A percentile compares a stretch with the other conserved stretches of the same genome.
Evolutionary conservation across 2,113 vertebrate genomes (phyloP).

Genomic region (Albula glossodonta): DNA sequence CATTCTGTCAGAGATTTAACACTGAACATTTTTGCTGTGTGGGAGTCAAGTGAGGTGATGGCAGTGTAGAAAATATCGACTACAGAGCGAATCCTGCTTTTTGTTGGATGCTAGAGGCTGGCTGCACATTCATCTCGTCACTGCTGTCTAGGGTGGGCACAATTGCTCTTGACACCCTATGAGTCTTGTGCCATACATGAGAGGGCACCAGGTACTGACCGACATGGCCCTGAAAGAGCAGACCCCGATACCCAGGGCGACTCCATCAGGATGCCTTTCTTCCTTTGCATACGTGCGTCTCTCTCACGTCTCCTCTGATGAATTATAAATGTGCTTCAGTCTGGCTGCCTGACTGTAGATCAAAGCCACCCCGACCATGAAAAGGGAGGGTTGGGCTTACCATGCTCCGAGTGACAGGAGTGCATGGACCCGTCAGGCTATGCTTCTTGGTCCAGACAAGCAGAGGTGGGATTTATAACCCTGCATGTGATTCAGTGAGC

Average conservation of each 20-base stretch:
- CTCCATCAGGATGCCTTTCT: conserved; percentile 11
- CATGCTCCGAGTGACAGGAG: conserved; percentile 7
- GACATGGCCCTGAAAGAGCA: conserved; percentile 12
- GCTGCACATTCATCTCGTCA: neutral
- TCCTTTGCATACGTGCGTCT: conserved; percentile 21
- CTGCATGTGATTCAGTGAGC: neutral
- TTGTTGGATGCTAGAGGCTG: too few species aligned
- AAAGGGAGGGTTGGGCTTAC: neutral
- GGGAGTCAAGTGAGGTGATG: too few species aligned
- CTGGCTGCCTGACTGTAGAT: conserved; percentile 35
- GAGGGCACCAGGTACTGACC: neutral
- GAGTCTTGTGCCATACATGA: neutral
- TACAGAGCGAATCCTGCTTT: too few species aligned
- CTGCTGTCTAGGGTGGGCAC: neutral
- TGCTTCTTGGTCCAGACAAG: neutral
- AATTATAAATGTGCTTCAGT: conserved; percentile 42
- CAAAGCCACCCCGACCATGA: conserved; percentile 18
- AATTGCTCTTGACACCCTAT: neutral
- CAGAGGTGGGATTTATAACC: neutral
- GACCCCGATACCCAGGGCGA: conserved; percentile 1
- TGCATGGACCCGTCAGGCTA: neutral
- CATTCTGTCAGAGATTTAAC: too few species aligned
- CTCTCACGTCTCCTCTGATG: conserved; percentile 28
- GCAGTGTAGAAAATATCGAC: too few species aligned
- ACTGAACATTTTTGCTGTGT: too few species aligned